Percentiles rank a stretch among this genome's conserved stretches.
Evolutionary conservation across 2,888 invertebrate species (phyloP).

Genomic region (Sialis fuliginosa): DNA sequence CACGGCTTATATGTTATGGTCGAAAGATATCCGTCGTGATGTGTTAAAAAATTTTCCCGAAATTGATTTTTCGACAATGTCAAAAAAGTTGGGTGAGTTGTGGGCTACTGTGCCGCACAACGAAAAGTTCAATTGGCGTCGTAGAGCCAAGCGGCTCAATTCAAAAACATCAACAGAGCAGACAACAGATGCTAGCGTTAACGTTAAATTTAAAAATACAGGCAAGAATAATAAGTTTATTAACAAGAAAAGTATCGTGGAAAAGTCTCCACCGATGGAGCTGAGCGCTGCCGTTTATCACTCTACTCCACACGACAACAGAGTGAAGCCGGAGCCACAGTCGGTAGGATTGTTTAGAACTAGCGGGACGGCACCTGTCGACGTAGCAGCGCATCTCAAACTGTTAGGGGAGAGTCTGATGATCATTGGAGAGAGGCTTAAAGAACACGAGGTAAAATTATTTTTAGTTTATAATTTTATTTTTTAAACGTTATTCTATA

Average conservation of each 20-base stretch:
- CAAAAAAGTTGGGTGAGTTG: constrained; percentile 70
- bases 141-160: constrained; percentile 51
- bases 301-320: constrained; percentile 18
- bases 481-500: background rate
- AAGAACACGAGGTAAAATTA: constrained; percentile 64
- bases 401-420: constrained; percentile 83
- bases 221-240: constrained; percentile 24
- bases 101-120: constrained; percentile 65
- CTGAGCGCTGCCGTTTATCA: constrained; percentile 11
- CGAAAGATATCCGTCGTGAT: constrained; percentile 62
- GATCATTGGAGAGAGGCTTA: constrained; percentile 81
- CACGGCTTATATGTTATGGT: constrained; percentile 86
- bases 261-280: constrained; percentile 12
- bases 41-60: constrained; percentile 52
- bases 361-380: constrained; percentile 62
- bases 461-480: background rate
- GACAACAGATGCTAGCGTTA: background rate
- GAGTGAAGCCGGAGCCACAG: constrained; percentile 21
- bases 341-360: constrained; percentile 33
- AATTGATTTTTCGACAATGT: constrained; percentile 70
- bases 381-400: constrained; percentile 84
- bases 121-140: constrained; percentile 58
- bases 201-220: constrained; percentile 8
- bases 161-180: constrained; percentile 13
- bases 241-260: constrained; percentile 20